These are phyloP conservation scores for Cantharis rufa DNA, from an alignment of 2,888 invertebrate genomes.

Conservation along the genomic window DNA sequence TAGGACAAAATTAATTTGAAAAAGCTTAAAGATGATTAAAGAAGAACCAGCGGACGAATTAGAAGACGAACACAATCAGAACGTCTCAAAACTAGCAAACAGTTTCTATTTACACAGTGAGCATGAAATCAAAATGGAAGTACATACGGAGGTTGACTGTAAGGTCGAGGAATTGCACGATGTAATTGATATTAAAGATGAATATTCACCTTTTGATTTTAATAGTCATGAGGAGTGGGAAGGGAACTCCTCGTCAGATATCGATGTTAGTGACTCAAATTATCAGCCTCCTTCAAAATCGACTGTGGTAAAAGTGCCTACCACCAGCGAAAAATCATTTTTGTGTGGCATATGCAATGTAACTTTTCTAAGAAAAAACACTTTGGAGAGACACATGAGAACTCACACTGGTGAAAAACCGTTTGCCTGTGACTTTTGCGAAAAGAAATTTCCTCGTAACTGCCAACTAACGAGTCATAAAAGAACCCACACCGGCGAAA, in stretches of 20 bases:
- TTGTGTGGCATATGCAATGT: not conserved
- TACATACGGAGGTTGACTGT: not conserved
- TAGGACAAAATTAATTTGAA: not conserved
- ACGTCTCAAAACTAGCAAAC: not conserved
- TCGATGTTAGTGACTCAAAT: not conserved
- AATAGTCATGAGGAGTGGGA: not conserved
- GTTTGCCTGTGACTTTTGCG: not conserved
- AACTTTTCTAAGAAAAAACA: not conserved
- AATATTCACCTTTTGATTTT: not conserved
- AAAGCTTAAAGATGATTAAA: not conserved
- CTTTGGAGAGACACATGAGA: not conserved
- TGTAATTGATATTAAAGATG: not conserved
- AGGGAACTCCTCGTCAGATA: not conserved
- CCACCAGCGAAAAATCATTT: not conserved
- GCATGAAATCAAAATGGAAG: not conserved
- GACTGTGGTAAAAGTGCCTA: not conserved
- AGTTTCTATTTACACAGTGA: not conserved
- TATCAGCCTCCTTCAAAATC: not conserved
- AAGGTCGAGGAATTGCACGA: not conserved
- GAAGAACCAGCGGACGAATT: not conserved
- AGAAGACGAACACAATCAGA: too few relatives aligned
- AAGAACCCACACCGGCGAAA: not conserved
- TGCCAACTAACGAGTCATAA: not conserved
- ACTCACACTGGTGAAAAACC: not conserved
- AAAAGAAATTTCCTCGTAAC: not conserved